Conservation (phyloP, 2,797 vertebrate species). For the Manis crassicaudata region DNA sequence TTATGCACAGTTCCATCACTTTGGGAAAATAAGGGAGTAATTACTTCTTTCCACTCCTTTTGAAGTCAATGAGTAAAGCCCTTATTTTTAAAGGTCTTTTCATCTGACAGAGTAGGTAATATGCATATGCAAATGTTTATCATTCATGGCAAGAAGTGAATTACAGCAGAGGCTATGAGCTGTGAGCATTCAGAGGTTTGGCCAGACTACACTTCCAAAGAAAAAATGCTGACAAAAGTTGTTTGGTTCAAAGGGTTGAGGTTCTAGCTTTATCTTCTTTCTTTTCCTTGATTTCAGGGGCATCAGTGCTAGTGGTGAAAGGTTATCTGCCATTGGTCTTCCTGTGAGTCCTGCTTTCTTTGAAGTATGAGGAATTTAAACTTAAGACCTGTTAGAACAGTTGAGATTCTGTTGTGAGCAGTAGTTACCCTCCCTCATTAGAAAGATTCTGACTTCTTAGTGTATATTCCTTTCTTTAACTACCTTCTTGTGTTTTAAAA, state of each 20-base stretch:
- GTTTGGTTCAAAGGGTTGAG: not conserved
- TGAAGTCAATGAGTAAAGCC: not conserved
- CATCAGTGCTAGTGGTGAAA: not conserved
- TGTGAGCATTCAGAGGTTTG: not conserved
- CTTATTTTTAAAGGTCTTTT: not conserved
- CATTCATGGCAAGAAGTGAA: constrained; percentile 22
- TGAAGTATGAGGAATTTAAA: constrained; percentile 25
- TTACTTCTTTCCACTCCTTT: not conserved
- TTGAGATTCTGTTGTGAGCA: not conserved
- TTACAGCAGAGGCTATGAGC: not conserved
- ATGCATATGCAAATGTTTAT: not conserved
- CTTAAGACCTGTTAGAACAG: not conserved
- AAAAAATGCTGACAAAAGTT: not conserved
- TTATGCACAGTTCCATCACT: not conserved
- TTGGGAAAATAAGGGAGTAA: not conserved
- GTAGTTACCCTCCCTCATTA: not conserved
- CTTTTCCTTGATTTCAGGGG: not conserved
- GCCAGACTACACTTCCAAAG: not conserved
- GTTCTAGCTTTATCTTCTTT: not conserved
- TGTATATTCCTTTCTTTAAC: not conserved
- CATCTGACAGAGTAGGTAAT: not conserved
- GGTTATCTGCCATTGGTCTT: not conserved
- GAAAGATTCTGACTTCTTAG: not conserved
- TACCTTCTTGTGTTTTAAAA: not conserved
- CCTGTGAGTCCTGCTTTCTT: not conserved